Evolutionary conservation across 2,113 vertebrate genomes (phyloP), one percentile per base, ranked within the genome.

Genomic region (Fregata magnificens): DNA sequence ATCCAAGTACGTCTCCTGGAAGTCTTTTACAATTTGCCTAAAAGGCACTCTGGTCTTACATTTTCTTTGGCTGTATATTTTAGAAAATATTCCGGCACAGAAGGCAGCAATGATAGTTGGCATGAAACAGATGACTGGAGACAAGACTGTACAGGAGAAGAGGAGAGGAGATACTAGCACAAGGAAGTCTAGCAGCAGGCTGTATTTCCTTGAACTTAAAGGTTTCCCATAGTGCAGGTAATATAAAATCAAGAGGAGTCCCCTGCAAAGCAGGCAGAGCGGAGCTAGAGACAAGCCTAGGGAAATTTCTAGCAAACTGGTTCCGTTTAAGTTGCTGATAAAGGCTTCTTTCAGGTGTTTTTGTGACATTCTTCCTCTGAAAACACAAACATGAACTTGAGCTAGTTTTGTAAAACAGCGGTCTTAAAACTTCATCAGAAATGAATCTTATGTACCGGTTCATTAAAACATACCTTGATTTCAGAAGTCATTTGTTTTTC

Each of bases 281-380:
- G 99, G 99, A 13, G 98, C 91, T 12, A 99, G 95, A 34, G 98
- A 97, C 70, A 98, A 97, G 78, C 99, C 99, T 31, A 98, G 32
- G 0, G 98, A 98, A 62, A 99, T 98, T 96, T 99, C 99, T 78
- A 97, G 90, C 90, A 99, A 95, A 42, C 97, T 99, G 9, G 99
- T 99, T 86, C 99, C 99, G 25, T 98, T 99, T 29, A 99, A 98
- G 85, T 99, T 99, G 95, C 99, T 99, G 95, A 99, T 72, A 94
- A 99, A 99, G 11, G 98, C 99, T 97, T 99, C 99, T 94, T 99
- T 99, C 72, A 98, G 96, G 18, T 98, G 97, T 61, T 97, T 98
- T 55, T 98, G 98, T 81, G 98, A 98, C 99, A 99, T 99, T 47
- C 91, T 81, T 93, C 92, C 87, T 94, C 80, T 97, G 95, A 70